Evolutionary conservation across 2,113 vertebrate genomes (phyloP).

Genomic region (Nicator chloris): DNA sequence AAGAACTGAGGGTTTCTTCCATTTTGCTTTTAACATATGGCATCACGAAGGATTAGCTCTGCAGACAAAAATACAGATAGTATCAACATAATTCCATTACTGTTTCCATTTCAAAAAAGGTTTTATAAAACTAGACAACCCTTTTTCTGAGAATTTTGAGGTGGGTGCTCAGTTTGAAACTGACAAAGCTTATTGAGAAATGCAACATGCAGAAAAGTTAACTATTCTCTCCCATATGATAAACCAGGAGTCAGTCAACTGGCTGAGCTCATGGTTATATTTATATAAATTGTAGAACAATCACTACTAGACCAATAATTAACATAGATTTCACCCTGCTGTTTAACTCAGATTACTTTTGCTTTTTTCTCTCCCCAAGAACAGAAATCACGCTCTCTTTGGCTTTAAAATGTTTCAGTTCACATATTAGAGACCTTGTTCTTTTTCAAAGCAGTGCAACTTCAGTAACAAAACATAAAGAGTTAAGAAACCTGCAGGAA

Average conservation of each 20-base stretch:
- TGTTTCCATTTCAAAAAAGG: not conserved
- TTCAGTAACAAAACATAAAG: not conserved
- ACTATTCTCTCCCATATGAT: not conserved
- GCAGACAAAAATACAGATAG: not conserved
- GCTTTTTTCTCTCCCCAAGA: not conserved
- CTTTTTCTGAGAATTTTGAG: not conserved
- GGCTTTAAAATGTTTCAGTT: not conserved
- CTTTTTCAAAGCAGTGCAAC: not conserved
- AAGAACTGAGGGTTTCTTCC: not conserved
- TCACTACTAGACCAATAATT: not conserved
- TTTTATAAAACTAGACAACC: not conserved
- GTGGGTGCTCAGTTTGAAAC: not conserved
- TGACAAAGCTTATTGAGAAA: not conserved
- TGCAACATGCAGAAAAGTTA: not conserved
- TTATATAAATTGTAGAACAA: not conserved
- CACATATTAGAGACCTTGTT: not conserved
- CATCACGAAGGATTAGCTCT: not conserved
- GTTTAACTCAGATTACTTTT: not conserved
- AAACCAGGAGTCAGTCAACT: not conserved
- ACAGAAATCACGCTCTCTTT: not conserved
- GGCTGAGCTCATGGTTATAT: not conserved
- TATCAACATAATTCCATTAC: not conserved
- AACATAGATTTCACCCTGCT: not conserved
- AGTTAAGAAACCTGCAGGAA: not conserved
- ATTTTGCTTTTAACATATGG: conserved; percentile 33